Evolutionary conservation across 2,888 invertebrate genomes (phyloP), one percentile per base, ranked within the genome.

Genomic region (Drosophila glabriapex): DNA sequence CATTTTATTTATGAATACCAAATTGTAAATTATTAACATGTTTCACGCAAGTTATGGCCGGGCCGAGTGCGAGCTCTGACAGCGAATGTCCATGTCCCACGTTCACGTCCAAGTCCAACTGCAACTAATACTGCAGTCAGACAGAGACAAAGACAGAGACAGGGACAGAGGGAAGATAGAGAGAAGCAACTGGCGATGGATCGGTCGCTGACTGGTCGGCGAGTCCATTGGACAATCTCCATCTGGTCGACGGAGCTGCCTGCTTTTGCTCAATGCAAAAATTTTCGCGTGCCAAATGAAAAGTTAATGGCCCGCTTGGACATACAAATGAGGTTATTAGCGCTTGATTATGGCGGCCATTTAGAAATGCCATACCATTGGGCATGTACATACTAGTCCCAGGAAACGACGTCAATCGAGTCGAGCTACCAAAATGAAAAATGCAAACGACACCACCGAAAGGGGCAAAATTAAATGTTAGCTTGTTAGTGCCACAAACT

Each of bases 1-100:
- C 92, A 91, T 89, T 91, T 92, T 93, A 93, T 93, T 93, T 93
- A 93, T 93, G 92, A 92, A 91, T 92, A 92, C 92, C 91, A 93
- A 93, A 93, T 93, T 93, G 93, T 93, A 93, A 93, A 93, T 93
- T 93, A 93, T 93, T 92, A 92, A 92, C 92, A 89, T 91, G 92
- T 92, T 92, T 89, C 81, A 83, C 91, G 89, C 86, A 90, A 92
- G 87, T 91, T 91, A 92, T 92, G 88, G 89, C 81, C 85, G 70
- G 76, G 72, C 65, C 64, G 56, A 66, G 76, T 72, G 79, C 68
- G 66, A 68, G 62, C 77, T 74, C 78, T 81, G 81, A 81, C 74
- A 73, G 71, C 71, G 65, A 72, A 71, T 61, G 67, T 68, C 64
- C 71, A 78, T 80, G 78, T 78, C 60, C 71, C 41, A 67, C 52